phyloP scores from a whole-genome alignment of 2,797 vertebrate genomes.

The Neosilurus mollespiculum region DNA sequence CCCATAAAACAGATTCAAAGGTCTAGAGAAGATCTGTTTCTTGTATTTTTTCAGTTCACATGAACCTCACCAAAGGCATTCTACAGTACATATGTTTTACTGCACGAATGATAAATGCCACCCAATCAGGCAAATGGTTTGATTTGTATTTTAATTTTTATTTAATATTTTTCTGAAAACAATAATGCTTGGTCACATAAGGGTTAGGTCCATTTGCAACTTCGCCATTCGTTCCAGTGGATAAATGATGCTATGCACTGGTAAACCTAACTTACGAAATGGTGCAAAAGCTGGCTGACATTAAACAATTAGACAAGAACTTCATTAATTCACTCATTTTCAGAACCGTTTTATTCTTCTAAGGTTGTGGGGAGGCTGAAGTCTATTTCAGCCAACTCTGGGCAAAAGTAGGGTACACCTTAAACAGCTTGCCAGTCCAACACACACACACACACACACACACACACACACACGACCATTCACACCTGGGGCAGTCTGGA shows the following conservation, averaged over 20 bases:
- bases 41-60: no score
- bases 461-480: no score
- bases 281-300: no score
- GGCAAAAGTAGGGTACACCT: no score
- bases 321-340: no score
- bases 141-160: background rate
- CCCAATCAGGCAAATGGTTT: background rate
- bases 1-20: background rate
- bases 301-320: background rate
- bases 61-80: background rate
- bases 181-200: background rate
- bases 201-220: background rate
- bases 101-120: background rate
- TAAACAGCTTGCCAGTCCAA: no score
- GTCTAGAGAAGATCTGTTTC: background rate
- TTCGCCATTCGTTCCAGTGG: background rate
- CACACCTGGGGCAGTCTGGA: no score
- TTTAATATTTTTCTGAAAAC: background rate
- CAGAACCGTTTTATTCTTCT: no score
- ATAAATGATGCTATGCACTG: no score
- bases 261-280: background rate
- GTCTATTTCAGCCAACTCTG: no score
- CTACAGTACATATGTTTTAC: background rate
- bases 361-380: no score
- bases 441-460: no score